Percentiles rank a stretch among this genome's conserved stretches.
phyloP scores from a whole-genome alignment of 64 coral and sea anemone species.

The Actinia equina region DNA sequence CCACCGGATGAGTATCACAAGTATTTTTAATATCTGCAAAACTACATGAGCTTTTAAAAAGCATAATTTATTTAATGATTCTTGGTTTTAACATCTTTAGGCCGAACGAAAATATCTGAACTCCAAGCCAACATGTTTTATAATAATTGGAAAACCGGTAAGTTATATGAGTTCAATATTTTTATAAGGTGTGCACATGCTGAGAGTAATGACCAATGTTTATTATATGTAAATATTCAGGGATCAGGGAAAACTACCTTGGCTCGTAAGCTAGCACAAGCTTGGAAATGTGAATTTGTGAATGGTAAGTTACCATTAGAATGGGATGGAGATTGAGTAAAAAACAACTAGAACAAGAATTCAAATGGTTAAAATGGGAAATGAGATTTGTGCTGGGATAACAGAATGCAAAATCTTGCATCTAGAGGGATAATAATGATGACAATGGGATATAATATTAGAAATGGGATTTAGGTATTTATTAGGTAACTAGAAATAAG shows the following conservation, averaged over 20 bases:
- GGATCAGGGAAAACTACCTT: slow-evolving; percentile 88
- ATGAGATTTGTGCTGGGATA: too few relatives aligned
- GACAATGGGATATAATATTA: too few relatives aligned
- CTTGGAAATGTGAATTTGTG: slow-evolving; percentile 95
- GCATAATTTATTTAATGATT: background rate
- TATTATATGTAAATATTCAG: slow-evolving; percentile 13
- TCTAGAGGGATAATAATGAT: too few relatives aligned
- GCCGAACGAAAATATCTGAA: slow-evolving; percentile 84
- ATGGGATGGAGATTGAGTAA: background rate
- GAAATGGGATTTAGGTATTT: too few relatives aligned
- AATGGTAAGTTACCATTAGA: slow-evolving; percentile 57
- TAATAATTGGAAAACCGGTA: slow-evolving; percentile 93
- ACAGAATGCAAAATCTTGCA: too few relatives aligned
- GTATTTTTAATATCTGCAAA: too few relatives aligned
- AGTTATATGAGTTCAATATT: slow-evolving; percentile 7
- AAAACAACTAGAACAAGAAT: too few relatives aligned
- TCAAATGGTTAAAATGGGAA: too few relatives aligned
- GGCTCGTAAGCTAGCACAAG: slow-evolving; percentile 78
- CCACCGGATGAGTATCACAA: too few relatives aligned
- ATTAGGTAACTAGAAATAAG: too few relatives aligned
- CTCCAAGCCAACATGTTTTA: slow-evolving; percentile 95
- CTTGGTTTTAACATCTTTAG: slow-evolving; percentile 26
- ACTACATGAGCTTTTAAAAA: too few relatives aligned
- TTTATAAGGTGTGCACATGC: background rate
- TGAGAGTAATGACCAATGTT: background rate